phyloP scores from a whole-genome alignment of 30 jellyfish, hydroid and myxozoan genomes.

The Sanderia malayensis region DNA sequence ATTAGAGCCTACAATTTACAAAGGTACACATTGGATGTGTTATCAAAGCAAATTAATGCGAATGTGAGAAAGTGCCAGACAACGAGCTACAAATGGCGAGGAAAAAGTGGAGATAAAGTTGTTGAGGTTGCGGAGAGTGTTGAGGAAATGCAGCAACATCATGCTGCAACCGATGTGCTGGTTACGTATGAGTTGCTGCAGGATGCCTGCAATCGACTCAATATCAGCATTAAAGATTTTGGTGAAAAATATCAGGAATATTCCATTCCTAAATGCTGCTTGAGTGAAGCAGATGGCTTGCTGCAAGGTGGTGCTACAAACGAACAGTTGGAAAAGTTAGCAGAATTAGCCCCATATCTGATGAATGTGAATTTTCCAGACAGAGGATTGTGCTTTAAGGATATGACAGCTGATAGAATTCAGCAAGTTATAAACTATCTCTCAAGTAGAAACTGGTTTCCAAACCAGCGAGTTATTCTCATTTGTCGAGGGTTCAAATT shows the following conservation, averaged over 20 bases:
- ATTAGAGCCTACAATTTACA: constrained; percentile 11
- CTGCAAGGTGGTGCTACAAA: constrained; percentile 22
- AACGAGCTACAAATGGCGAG: constrained; percentile 25
- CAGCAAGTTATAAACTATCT: constrained; percentile 10
- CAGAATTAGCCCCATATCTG: constrained; percentile 23
- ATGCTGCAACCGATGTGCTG: constrained; percentile 45
- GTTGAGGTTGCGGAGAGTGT: not conserved
- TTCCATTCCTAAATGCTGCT: constrained; percentile 2
- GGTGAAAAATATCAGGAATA: constrained; percentile 14
- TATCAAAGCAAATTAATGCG: constrained; percentile 1
- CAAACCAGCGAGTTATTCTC: constrained; percentile 21
- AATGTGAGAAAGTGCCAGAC: constrained; percentile 1
- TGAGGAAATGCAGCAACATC: constrained; percentile 27
- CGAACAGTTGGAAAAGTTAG: constrained; percentile 13
- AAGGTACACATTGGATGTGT: constrained; percentile 9
- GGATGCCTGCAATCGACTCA: constrained; percentile 3
- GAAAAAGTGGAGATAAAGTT: not conserved
- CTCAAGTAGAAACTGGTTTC: not conserved
- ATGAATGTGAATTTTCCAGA: constrained; percentile 39
- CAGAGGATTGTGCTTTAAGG: constrained; percentile 14
- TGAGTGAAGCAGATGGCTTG: constrained; percentile 10
- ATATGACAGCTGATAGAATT: constrained; percentile 20
- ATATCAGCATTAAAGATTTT: constrained; percentile 6
- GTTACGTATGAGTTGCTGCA: constrained; percentile 12
- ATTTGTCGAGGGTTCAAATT: constrained; percentile 35